Evolutionary conservation across 2,888 invertebrate species (phyloP).

Genomic region (Acronicta alni): DNA sequence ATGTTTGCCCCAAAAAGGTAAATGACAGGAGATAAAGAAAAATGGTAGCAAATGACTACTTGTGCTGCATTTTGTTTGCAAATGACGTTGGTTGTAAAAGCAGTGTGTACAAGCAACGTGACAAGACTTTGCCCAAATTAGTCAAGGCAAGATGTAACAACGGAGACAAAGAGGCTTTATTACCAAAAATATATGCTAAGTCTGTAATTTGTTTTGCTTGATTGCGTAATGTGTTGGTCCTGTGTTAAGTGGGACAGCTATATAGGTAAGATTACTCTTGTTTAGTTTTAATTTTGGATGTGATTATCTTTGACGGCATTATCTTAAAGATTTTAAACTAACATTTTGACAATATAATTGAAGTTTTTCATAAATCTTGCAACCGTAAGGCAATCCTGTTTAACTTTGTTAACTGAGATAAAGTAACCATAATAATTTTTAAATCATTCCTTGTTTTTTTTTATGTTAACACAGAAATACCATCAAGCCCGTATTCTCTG

Average conservation of each 20-base stretch:
- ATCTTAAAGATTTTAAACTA: background rate
- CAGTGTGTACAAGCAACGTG: slow-evolving; percentile 39
- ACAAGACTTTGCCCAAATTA: slow-evolving; percentile 39
- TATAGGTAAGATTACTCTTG: slow-evolving; percentile 13
- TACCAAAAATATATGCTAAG: slow-evolving; percentile 50
- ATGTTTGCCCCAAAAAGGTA: slow-evolving; percentile 23
- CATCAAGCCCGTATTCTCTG: no score
- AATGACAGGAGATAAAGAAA: slow-evolving; percentile 29
- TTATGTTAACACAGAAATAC: no score
- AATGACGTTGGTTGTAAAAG: slow-evolving; percentile 32
- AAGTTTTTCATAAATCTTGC: background rate
- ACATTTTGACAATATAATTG: background rate
- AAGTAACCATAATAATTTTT: no score
- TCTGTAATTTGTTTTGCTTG: slow-evolving; percentile 32
- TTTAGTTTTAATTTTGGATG: slow-evolving; percentile 9
- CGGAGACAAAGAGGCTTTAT: slow-evolving; percentile 45
- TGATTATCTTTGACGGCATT: background rate
- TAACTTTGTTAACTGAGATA: no score
- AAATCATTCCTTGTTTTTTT: no score
- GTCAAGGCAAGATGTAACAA: slow-evolving; percentile 51
- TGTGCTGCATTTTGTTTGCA: slow-evolving; percentile 30
- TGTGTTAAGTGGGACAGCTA: slow-evolving; percentile 5
- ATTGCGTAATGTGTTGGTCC: slow-evolving; percentile 35
- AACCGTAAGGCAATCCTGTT: no score
- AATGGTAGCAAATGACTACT: slow-evolving; percentile 17